Evolutionary conservation across 2,797 vertebrate genomes (phyloP).

Genomic region (Cichlasoma orientale): DNA sequence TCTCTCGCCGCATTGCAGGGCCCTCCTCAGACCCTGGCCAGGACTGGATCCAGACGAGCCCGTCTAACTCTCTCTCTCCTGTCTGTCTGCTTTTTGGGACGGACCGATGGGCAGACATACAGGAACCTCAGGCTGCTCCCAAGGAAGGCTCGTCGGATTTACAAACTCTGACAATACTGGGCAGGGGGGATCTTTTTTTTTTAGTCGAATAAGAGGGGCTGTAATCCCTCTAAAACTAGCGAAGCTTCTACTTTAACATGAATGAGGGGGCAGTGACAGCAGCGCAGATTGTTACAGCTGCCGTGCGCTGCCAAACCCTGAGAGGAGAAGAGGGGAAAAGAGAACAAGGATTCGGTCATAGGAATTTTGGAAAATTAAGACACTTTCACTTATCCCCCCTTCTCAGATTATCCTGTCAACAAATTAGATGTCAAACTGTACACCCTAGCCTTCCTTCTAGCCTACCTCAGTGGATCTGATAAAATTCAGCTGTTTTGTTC

Average conservation of each 20-base stretch:
- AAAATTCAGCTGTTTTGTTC: constrained; percentile 1
- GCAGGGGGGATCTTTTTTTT: constrained; percentile 58
- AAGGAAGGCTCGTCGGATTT: constrained; percentile 79
- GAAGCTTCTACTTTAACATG: constrained; percentile 66
- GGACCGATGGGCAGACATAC: constrained; percentile 73
- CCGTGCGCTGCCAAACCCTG: constrained; percentile 82
- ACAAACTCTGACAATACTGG: constrained; percentile 64
- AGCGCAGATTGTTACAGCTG: constrained; percentile 80
- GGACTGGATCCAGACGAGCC: constrained; percentile 84
- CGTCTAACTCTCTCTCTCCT: constrained; percentile 73
- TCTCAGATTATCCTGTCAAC: constrained; percentile 63
- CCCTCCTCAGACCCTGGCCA: constrained; percentile 79
- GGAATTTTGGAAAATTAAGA: constrained; percentile 72
- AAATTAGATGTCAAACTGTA: constrained; percentile 34
- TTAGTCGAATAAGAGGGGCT: constrained; percentile 54
- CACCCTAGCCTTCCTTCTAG: not conserved
- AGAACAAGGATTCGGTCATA: constrained; percentile 80
- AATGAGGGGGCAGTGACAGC: constrained; percentile 75
- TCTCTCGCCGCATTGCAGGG: constrained; percentile 83
- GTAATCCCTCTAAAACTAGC: constrained; percentile 61
- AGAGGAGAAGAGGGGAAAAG: constrained; percentile 81
- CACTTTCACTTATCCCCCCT: constrained; percentile 73
- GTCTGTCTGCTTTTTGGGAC: constrained; percentile 74
- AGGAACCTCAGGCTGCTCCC: constrained; percentile 78
- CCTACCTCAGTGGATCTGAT: not conserved